Evolutionary conservation across 2,797 vertebrate genomes (phyloP), one percentile per base, ranked within the genome.

Genomic region (Gastrophryne carolinensis): DNA sequence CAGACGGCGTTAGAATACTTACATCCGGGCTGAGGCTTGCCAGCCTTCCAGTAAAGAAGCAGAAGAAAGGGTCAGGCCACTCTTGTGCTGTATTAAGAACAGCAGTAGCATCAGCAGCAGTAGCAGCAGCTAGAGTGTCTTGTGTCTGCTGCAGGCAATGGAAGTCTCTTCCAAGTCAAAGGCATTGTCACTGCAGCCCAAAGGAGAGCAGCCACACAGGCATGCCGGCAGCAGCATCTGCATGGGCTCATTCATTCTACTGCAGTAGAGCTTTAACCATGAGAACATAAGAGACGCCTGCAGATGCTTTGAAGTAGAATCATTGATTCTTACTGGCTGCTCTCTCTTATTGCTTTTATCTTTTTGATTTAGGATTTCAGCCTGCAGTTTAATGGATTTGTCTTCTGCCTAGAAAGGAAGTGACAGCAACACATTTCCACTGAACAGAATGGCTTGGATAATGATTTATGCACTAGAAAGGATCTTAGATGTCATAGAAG

Each of bases 41-140:
- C 37, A 52, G 44, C 69, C 63, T 64, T 30, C 35, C 67, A 47
- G 39, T 62, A 71, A 50, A 78, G 68, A 62, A 67, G 61, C 41
- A 76, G 73, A 61, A 68, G 58, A 72, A 61, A 78, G 65, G 65
- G 57, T 69, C 62, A 49, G 73, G 15, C 74, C 81, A 72, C 54
- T n/a, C n/a, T 83, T 23, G 78, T 32, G 72, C 73, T 65, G 73
- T 62, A 77, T 64, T n/a, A n/a, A n/a, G n/a, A n/a, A n/a, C n/a
- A n/a, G n/a, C n/a, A n/a, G n/a, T n/a, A n/a, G n/a, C 80, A 65
- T 58, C 41, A 69, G 71, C 32, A 56, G 66, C 54, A 79, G 69
- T 44, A 62, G 56, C 65, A 17, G 68, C 35, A 44, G 49, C 37
- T 23, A 26, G 60, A 64, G 75, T 57, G 60, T 72, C 75, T 66